A percentile compares a stretch with the other conserved stretches of the same genome.
These are phyloP conservation scores for Leucoma salicis DNA, from an alignment of 2,888 invertebrate genomes.

Conservation along the genomic window DNA sequence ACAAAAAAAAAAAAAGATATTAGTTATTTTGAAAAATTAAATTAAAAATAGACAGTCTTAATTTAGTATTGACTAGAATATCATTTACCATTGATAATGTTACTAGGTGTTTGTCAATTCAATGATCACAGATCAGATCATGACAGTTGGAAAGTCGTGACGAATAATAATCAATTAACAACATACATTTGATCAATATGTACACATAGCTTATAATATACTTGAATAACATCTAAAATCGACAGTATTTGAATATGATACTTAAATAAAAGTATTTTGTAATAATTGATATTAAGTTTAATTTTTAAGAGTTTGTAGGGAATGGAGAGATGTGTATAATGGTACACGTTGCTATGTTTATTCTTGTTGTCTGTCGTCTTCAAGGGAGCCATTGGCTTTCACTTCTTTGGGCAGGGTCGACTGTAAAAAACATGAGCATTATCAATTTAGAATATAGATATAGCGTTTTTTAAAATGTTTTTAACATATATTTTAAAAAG, in stretches of 20 bases:
- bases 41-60: conserved; percentile 48
- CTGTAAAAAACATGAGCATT: conserved; percentile 58
- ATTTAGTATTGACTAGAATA: conserved; percentile 51
- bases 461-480: no score
- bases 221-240: conserved; percentile 64
- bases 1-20: conserved; percentile 29
- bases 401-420: conserved; percentile 71
- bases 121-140: conserved; percentile 41
- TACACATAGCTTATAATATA: conserved; percentile 70
- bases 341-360: conserved; percentile 51
- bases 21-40: not conserved
- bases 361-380: conserved; percentile 73
- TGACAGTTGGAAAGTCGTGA: conserved; percentile 18
- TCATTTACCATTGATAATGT: conserved; percentile 27
- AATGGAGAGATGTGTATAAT: conserved; percentile 53
- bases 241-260: conserved; percentile 52
- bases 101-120: conserved; percentile 16
- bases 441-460: no score
- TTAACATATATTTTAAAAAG: no score
- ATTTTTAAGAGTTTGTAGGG: conserved; percentile 44
- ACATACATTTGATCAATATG: conserved; percentile 65
- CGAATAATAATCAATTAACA: conserved; percentile 43
- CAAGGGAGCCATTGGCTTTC: conserved; percentile 64
- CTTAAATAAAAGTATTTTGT: conserved; percentile 32
- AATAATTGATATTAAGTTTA: conserved; percentile 24